Evolutionary conservation across 30 jellyfish, hydroid and myxozoan genomes (phyloP).

Genomic region (Hydra vulgaris): DNA sequence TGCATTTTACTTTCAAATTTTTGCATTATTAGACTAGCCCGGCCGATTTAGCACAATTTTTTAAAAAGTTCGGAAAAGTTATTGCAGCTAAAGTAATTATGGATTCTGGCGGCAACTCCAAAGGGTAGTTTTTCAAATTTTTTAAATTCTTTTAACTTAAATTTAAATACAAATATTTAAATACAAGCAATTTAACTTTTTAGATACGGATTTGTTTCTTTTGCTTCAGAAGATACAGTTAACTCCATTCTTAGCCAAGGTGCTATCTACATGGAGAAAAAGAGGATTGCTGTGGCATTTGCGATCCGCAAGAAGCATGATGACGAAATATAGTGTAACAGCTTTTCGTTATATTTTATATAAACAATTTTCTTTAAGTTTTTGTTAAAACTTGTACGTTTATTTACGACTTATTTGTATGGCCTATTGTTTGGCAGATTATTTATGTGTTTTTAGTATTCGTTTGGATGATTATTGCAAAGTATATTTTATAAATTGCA

Average conservation of each 20-base stretch:
- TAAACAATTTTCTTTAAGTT: background rate
- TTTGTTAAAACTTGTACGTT: too few relatives aligned
- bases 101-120: slow-evolving; percentile 27
- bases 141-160: background rate
- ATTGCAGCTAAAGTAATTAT: slow-evolving; percentile 29
- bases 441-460: too few relatives aligned
- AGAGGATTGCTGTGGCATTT: slow-evolving; percentile 33
- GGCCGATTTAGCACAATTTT: slow-evolving; percentile 16
- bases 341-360: background rate
- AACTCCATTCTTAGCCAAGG: slow-evolving; percentile 9
- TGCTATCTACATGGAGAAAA: background rate
- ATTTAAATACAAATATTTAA: too few relatives aligned
- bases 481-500: too few relatives aligned
- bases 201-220: slow-evolving; percentile 35
- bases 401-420: too few relatives aligned
- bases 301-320: slow-evolving; percentile 20
- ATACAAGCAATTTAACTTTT: background rate
- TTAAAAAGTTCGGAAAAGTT: slow-evolving; percentile 30
- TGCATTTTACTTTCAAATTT: background rate
- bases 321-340: slow-evolving; percentile 15
- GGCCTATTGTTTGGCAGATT: too few relatives aligned
- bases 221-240: slow-evolving; percentile 15
- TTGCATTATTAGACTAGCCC: slow-evolving; percentile 18
- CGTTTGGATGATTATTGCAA: too few relatives aligned
- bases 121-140: slow-evolving; percentile 17